These are phyloP conservation scores for Pandion haliaetus DNA, from an alignment of 2,113 vertebrate genomes.

Conservation along the genomic window DNA sequence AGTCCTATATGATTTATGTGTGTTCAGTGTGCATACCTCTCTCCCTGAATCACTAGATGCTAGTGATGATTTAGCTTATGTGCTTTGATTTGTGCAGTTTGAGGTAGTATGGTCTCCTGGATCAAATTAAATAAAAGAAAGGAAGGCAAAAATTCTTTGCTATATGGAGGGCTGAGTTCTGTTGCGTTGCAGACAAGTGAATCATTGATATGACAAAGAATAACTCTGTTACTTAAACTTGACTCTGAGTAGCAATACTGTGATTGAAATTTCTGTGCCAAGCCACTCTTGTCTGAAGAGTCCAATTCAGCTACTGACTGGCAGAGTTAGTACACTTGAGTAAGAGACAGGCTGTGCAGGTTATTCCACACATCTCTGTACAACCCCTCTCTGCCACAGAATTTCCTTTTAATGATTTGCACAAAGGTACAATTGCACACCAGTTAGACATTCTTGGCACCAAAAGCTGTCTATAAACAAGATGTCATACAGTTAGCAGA, in stretches of 20 bases:
- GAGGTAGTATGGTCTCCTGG: background rate
- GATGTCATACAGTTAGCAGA: background rate
- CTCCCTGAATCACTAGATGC: background rate
- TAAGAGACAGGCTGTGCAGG: background rate
- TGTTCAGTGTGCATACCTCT: background rate
- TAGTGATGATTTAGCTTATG: background rate
- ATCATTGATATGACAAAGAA: background rate
- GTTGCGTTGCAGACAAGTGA: background rate
- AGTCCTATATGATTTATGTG: background rate
- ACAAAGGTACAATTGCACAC: background rate
- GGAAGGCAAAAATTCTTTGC: background rate
- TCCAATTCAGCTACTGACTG: background rate
- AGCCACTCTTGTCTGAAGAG: background rate
- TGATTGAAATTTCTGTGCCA: background rate
- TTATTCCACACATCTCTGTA: background rate
- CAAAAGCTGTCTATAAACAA: background rate
- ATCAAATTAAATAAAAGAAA: background rate
- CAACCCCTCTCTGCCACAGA: background rate
- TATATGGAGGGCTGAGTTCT: background rate
- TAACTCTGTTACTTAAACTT: background rate
- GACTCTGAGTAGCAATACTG: background rate
- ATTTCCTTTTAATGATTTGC: background rate
- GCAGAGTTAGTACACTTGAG: too few species aligned
- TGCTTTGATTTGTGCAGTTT: slow-evolving; percentile 8
- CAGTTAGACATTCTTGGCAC: background rate